Base-by-base conservation (phyloP, 1,140 invertebrate genomes). In the Drosophila santomea region DNA sequence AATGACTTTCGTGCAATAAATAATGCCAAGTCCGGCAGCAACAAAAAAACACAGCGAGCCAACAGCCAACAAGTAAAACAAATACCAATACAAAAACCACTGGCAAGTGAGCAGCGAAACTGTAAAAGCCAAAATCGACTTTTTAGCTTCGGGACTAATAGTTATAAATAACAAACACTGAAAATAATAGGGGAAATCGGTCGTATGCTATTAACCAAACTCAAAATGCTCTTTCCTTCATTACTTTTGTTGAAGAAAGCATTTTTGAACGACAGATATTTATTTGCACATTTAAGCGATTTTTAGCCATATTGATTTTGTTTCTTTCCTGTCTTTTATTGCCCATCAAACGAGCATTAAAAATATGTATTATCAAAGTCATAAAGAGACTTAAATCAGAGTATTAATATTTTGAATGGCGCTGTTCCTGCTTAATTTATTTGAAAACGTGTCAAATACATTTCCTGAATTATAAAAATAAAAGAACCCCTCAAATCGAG, bases 1-100 rank as follows among this genome's bases (percentile, higher is more conserved):
- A 88, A 88, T 86, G 83, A 83, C 83, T 86, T 86, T 86, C 83
- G 79, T 83, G 83, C 84, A 86, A 86, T 86, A 86, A 86, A 86
- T 86, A 86, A 86, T 82, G 60, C 61, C 60, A 32, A 59, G 41
- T 56, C 55, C 12, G 55, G 39, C 66, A 67, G 41, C 47, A 68
- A 57, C 76, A 64, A 68, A 57, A 57, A 84, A n/a, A n/a, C n/a
- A n/a, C n/a, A n/a, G n/a, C n/a, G n/a, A n/a, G n/a, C n/a, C n/a
- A n/a, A 45, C 66, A 62, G 28, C 45, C 28, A 25, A 20, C 48
- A 75, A 50, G 15, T 15, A 51, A 38, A 55, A 48, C 23, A 75
- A 74, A 43, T 25, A 25, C 25, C 25, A 25, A 25, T 25, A 25
- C 25, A 63, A 74, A 36, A 28, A 5, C 45, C 10, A 47, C 38